phyloP scores from a whole-genome alignment of 2,113 vertebrate genomes.

The Lagopus leucura region DNA sequence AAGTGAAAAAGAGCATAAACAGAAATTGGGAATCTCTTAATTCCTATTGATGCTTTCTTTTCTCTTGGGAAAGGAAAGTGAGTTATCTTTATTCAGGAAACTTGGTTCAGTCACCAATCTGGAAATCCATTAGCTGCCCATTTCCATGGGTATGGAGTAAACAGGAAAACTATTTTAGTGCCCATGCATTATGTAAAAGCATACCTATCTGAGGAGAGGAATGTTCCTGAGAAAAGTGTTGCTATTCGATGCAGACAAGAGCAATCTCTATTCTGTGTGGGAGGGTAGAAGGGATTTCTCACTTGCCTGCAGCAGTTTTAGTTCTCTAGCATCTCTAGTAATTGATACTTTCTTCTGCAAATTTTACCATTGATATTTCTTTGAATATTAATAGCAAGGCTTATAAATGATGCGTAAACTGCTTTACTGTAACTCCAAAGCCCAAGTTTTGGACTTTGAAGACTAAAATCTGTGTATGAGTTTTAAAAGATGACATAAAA shows the following conservation, averaged over 20 bases:
- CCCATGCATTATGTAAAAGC: background rate
- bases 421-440: background rate
- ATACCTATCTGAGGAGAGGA: background rate
- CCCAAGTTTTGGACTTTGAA: background rate
- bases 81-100: background rate
- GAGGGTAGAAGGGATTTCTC: background rate
- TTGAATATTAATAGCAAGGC: background rate
- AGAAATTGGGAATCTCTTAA: background rate
- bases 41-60: background rate
- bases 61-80: background rate
- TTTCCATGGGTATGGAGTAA: background rate
- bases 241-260: background rate
- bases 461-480: background rate
- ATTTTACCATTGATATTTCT: background rate
- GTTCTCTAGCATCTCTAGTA: background rate
- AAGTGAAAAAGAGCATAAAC: background rate
- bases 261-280: background rate
- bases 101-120: background rate
- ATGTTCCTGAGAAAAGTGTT: background rate
- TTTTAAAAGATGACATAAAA: background rate
- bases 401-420: background rate
- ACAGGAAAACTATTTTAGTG: background rate
- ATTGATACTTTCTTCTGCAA: background rate
- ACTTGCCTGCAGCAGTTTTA: background rate
- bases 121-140: background rate